Evolutionary conservation across 2,797 vertebrate genomes (phyloP), one percentile per base, ranked within the genome.

Genomic region (Leptatherina wallacei): DNA sequence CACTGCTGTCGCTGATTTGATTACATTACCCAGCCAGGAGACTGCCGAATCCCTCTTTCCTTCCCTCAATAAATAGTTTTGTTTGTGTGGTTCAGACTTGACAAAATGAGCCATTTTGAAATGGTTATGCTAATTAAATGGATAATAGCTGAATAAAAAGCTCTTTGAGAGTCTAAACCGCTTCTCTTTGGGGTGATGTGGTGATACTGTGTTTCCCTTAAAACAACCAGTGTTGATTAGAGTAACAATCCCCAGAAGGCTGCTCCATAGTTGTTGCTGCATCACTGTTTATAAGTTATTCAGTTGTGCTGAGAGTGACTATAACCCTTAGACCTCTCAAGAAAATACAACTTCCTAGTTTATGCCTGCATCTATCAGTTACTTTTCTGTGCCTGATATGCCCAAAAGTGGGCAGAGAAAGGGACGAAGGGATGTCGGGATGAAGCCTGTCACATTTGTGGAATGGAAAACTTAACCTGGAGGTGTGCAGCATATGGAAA

Each of bases 381-480:
- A 77, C 71, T 30, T 35, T 49, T 51, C 59, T 30, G 6, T 56
- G 66, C 63, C 73, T 7, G 44, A 59, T 68, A 56, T 78, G 71
- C n/a, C 6, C 10, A 47, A 75, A 68, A 2, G 30, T 63, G 52
- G 72, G 68, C 71, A 84, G 80, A 63, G 73, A 80, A 75, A 85
- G 73, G 30, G 6, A 6, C 85, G 61, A 54, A 73, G 81, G 63
- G 57, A 54, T 4, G 65, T 67, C 59, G 76, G 58, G 58, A 79
- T 61, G 56, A 72, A 76, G 78, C 63, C 64, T 73, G 81, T 85
- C 78, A 88, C 87, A 86, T 75, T 85, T 85, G 24, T 78, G 81
- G 85, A 88, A 86, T 90, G 86, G 86, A 88, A 91, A 91, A 89
- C 73, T 86, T 86, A 75, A 77, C 76, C 90, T 92, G 90, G 85